Evolutionary conservation across 2,888 invertebrate species (phyloP), one percentile per base, ranked within the genome.

Genomic region (Nudaria mundana): DNA sequence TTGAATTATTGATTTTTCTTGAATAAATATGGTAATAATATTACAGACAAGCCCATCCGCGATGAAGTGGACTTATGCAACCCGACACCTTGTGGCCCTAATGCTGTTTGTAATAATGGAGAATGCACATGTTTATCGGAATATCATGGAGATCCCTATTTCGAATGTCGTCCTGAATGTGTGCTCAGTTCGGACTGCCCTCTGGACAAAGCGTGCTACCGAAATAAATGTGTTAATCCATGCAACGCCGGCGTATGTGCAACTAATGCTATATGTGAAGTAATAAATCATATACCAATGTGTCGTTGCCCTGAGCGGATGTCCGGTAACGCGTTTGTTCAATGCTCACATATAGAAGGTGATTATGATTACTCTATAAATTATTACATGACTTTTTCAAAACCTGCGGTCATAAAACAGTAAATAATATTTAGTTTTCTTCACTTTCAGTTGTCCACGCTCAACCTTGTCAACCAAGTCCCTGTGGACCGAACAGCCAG

Each of bases 401-500:
- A 18, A 18, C 5, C 18, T 18, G 5, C n/a, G n/a, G n/a, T n/a
- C n/a, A 18, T 18, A 5, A 18, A 18, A 18, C 18, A 5, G 5
- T 18, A 18, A 18, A 5, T 3, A 18, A 18, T 18, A 18, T 4
- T 18, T 5, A 18, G 5, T 18, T 18, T 18, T 18, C 5, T 18
- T 20, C 8, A 20, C 26, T 83, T 81, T 55, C 66, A 87, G 85
- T 83, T 48, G 48, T 58, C 20, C 77, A 66, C 42, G 63, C 67
- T 8, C 71, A 74, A 54, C 90, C 73, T 38, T 89, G 69, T 68
- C 81, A 67, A 73, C 87, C 73, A 84, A 94, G 71, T 34, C 95
- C 95, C 0, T 96, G 95, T 73, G 96, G 95, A 32, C 92, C 94
- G 0, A 94, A 94, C 68, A 94, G 94, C 66, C 93, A 93, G 73